Percentiles rank a stretch among this genome's conserved stretches.
These are phyloP conservation scores for Myotis yumanensis DNA, from an alignment of 2,113 vertebrate genomes.

Conservation along the genomic window DNA sequence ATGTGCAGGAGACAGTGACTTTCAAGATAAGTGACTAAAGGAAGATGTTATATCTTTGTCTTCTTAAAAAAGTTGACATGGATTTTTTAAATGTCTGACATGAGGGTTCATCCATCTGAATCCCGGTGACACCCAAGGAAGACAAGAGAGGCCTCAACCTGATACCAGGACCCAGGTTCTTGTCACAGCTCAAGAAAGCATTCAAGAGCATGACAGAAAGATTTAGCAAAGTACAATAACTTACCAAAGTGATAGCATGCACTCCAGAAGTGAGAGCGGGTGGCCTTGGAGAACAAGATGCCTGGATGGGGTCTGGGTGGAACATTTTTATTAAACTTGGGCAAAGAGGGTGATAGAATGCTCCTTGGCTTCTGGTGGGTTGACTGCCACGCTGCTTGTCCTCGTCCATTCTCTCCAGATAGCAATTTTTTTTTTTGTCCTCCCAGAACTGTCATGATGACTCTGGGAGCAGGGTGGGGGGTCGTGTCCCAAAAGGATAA, in stretches of 20 bases:
- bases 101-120: not conserved
- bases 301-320: not conserved
- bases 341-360: not conserved
- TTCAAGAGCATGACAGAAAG: not conserved
- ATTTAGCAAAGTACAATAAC: not conserved
- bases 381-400: not conserved
- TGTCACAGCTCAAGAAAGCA: not conserved
- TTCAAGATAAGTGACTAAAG: not conserved
- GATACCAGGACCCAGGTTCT: not conserved
- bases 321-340: not conserved
- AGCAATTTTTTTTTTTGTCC: not conserved
- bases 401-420: not conserved
- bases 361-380: not conserved
- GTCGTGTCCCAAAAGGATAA: not conserved
- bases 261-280: not conserved
- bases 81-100: constrained; percentile 23
- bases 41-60: not conserved
- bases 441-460: not conserved
- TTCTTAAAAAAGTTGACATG: not conserved
- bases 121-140: not conserved
- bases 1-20: not conserved
- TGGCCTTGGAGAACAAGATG: not conserved
- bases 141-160: not conserved
- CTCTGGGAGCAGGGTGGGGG: not conserved
- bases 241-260: not conserved